These are phyloP conservation scores for Argopecten irradians DNA, from an alignment of 1,140 invertebrate genomes.

Conservation along the genomic window DNA sequence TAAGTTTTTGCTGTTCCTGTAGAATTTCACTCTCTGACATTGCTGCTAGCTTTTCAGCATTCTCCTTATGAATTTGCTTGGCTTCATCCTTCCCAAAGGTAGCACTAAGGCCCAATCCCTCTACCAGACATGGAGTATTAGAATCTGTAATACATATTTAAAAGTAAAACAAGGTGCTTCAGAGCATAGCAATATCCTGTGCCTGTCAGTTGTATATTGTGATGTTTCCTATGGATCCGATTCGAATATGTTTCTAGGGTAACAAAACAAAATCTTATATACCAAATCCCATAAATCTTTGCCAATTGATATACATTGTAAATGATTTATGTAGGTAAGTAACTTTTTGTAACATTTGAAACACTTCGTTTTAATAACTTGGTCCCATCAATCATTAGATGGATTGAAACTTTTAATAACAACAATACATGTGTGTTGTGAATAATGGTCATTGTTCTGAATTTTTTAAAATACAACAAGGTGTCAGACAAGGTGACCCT, in stretches of 20 bases:
- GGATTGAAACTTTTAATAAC: neutral
- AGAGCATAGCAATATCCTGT: too few relatives aligned
- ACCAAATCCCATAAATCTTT: too few relatives aligned
- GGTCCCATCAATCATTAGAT: neutral
- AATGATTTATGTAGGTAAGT: too few relatives aligned
- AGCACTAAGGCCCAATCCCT: conserved; percentile 64
- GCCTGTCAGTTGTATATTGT: too few relatives aligned
- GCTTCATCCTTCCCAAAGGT: conserved; percentile 77
- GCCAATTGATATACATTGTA: too few relatives aligned
- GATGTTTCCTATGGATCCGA: too few relatives aligned
- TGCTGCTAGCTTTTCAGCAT: conserved; percentile 82
- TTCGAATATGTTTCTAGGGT: too few relatives aligned
- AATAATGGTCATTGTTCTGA: neutral
- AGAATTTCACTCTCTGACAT: conserved; percentile 88
- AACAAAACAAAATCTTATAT: too few relatives aligned
- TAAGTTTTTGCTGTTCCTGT: conserved; percentile 84
- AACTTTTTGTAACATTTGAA: too few relatives aligned
- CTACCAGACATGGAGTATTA: conserved; percentile 34
- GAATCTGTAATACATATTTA: neutral
- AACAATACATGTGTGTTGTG: neutral
- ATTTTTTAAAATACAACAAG: neutral
- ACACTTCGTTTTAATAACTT: neutral
- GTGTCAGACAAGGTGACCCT: neutral
- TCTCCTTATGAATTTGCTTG: conserved; percentile 84
- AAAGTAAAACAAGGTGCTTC: too few relatives aligned